A percentile compares a stretch with the other conserved stretches of the same genome.
These are phyloP conservation scores for Halichoeres trimaculatus DNA, from an alignment of 2,113 vertebrate genomes.

Conservation along the genomic window DNA sequence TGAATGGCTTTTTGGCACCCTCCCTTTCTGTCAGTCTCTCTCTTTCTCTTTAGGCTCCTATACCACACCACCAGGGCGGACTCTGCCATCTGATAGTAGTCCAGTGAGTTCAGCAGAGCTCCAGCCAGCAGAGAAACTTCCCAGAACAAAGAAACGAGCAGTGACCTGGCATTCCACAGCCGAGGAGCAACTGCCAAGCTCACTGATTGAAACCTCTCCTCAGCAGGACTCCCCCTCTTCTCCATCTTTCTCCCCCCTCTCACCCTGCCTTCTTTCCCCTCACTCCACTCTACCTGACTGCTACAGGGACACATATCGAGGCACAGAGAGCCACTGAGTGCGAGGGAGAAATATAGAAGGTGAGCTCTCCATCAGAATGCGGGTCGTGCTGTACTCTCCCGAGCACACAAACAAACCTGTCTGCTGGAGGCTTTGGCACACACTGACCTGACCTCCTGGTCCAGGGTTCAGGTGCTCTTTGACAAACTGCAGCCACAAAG, in stretches of 20 bases:
- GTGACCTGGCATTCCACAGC: constrained; percentile 61
- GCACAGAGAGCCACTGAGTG: constrained; percentile 22
- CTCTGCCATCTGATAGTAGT: constrained; percentile 56
- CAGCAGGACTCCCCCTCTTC: constrained; percentile 9
- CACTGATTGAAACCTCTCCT: constrained; percentile 65
- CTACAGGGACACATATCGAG: constrained; percentile 38
- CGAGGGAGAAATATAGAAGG: constrained; percentile 29
- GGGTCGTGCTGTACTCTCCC: constrained; percentile 51
- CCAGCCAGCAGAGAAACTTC: constrained; percentile 54
- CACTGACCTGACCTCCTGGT: constrained; percentile 71
- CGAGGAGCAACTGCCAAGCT: constrained; percentile 63
- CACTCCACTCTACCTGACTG: constrained; percentile 38
- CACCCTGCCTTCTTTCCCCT: neutral
- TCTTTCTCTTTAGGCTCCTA: constrained; percentile 27
- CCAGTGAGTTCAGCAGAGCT: constrained; percentile 49
- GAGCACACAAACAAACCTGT: constrained; percentile 64
- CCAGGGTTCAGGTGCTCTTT: constrained; percentile 57
- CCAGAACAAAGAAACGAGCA: constrained; percentile 55
- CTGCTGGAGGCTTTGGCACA: constrained; percentile 64
- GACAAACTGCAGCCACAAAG: constrained; percentile 64
- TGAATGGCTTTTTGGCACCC: constrained; percentile 25
- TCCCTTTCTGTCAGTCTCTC: constrained; percentile 7
- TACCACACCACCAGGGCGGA: constrained; percentile 35
- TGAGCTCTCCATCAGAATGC: constrained; percentile 74
- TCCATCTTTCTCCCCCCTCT: neutral